Percentiles rank a stretch among this genome's conserved stretches.
Evolutionary conservation across 1,140 invertebrate species (phyloP).

Genomic region (Brachionus plicatilis): DNA sequence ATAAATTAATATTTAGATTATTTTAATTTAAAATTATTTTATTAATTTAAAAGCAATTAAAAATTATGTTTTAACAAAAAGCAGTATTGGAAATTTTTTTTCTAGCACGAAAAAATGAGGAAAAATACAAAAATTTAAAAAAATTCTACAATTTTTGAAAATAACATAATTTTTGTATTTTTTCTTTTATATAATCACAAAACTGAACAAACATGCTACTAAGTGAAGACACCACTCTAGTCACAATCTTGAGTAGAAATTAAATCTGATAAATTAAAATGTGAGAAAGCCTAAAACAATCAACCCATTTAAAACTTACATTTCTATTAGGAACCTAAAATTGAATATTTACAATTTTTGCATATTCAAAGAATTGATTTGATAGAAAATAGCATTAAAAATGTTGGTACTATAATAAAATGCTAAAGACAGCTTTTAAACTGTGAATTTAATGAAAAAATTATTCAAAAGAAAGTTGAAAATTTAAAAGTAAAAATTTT

Average conservation of each 20-base stretch:
- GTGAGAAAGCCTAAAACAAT: neutral
- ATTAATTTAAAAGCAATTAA: neutral
- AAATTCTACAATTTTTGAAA: neutral
- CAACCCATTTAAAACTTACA: neutral
- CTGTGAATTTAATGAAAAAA: too few relatives aligned
- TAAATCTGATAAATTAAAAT: neutral
- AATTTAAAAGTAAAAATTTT: too few relatives aligned
- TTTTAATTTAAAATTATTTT: neutral
- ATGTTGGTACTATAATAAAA: neutral
- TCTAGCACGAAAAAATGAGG: neutral
- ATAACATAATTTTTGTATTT: neutral
- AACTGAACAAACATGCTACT: neutral
- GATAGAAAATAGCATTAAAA: neutral
- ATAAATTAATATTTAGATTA: neutral
- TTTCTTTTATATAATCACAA: neutral
- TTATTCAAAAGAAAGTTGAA: too few relatives aligned
- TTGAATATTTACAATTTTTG: neutral
- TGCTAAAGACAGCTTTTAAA: too few relatives aligned
- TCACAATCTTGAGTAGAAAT: neutral
- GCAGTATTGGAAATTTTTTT: neutral
- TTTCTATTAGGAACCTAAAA: slow-evolving; percentile 32
- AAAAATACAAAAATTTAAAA: too few relatives aligned
- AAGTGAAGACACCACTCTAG: neutral
- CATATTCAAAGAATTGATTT: neutral
- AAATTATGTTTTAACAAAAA: neutral